Base-by-base conservation (phyloP, 2,797 vertebrate species). In the Tapera naevia region DNA sequence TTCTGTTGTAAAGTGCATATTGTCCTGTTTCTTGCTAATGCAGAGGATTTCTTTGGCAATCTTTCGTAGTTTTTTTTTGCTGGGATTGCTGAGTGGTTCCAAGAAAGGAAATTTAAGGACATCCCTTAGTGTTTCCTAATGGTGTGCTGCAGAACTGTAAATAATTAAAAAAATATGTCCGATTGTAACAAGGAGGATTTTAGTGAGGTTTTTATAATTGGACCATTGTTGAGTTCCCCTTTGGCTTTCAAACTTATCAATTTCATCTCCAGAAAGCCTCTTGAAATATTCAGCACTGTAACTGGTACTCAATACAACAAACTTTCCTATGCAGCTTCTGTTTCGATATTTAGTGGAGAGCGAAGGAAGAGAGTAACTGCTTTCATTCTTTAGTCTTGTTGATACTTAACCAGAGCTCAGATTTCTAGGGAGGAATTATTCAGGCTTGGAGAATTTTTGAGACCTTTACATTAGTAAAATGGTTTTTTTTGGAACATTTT, bases 311-410 rank as follows among this genome's bases (percentile, higher is more conserved):
- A 43, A 8, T 35, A 43, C 41, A 72, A 33, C 19, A 62, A 95
- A 70, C 57, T 53, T 71, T 80, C 45, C 61, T 57, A 32, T 24
- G 32, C 39, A 93, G 46, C 45, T 80, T 74, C 73, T 17, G 14
- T 21, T 80, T 72, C 57, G 57, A 43, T 93, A 15, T 60, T 82
- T 67, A 43, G 33, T 32, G 43, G 57, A 78, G 89, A 82, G 24
- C 27, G 80, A 78, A 82, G 41, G 39, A 37, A 86, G 10, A 16
- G n/a, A 73, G 60, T 79, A 88, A 76, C 66, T 91, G 78, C 39
- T 88, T 94, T 90, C 28, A 87, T 94, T 79, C n/a, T 86, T 87
- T 64, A 80, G 74, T 67, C 17, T 65, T 17, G 16, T 75, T 92
- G 86, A 79, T 53, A 76, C 57, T 89, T 91, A 76, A 93, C 80